Evolutionary conservation across 2,113 vertebrate genomes (phyloP).

Genomic region (Oreochromis aureus): DNA sequence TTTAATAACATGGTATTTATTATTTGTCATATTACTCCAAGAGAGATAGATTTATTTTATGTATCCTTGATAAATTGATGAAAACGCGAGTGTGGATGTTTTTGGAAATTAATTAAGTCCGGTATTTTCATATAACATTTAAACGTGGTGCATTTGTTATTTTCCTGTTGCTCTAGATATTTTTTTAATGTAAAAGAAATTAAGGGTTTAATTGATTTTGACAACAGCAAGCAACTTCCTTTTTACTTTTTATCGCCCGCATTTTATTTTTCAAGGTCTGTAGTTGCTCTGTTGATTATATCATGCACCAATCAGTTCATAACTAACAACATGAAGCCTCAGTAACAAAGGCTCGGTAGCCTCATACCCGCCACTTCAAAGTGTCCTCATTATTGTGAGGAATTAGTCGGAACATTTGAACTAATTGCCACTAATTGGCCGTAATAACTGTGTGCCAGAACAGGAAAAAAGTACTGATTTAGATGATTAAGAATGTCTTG

Average conservation of each 20-base stretch:
- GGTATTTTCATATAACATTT: not conserved
- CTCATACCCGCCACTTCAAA: constrained; percentile 50
- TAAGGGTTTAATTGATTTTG: not conserved
- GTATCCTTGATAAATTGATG: not conserved
- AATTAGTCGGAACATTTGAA: constrained; percentile 67
- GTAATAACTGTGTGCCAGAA: constrained; percentile 65
- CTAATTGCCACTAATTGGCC: constrained; percentile 74
- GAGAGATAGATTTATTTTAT: not conserved
- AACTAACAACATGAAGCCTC: constrained; percentile 33
- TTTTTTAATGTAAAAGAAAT: not conserved
- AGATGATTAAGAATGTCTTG: constrained; percentile 72
- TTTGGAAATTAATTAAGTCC: not conserved
- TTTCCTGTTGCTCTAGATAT: not conserved
- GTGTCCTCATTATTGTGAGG: constrained; percentile 60
- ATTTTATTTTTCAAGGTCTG: not conserved
- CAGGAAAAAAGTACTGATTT: constrained; percentile 65
- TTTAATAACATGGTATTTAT: not conserved
- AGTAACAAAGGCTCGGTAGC: constrained; percentile 34
- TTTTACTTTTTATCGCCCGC: not conserved
- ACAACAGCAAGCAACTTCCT: not conserved
- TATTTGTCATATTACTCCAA: not conserved
- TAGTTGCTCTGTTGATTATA: not conserved
- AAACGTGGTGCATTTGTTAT: not conserved
- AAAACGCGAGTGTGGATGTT: not conserved
- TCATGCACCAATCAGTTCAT: constrained; percentile 31